phyloP scores from a whole-genome alignment of 2,113 vertebrate species.

The Bambusicola thoracicus region DNA sequence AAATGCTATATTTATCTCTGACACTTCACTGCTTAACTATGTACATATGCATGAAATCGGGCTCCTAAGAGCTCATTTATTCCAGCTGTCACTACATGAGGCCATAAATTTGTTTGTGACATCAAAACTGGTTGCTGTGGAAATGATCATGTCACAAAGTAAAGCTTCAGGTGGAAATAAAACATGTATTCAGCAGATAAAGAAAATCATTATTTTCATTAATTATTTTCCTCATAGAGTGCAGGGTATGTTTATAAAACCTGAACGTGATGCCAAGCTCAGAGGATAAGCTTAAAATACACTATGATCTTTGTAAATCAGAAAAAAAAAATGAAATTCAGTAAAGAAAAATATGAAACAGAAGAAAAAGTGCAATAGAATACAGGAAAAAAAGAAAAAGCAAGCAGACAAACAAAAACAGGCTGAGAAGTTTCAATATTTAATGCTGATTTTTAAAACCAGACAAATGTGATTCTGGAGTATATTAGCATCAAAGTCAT shows the following conservation, averaged over 20 bases:
- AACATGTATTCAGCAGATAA: background rate
- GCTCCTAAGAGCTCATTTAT: slow-evolving; percentile 38
- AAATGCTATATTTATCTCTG: slow-evolving; percentile 35
- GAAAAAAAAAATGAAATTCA: background rate
- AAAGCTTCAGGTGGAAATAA: slow-evolving; percentile 15
- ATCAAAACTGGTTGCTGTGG: slow-evolving; percentile 20
- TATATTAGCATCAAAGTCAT: background rate
- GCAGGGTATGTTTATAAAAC: background rate
- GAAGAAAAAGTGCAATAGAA: background rate
- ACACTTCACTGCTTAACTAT: slow-evolving; percentile 11
- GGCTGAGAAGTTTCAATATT: background rate
- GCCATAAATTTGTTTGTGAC: slow-evolving; percentile 28
- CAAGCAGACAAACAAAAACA: background rate
- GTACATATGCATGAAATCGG: slow-evolving; percentile 41
- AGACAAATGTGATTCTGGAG: background rate
- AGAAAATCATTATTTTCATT: background rate
- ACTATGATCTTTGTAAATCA: background rate
- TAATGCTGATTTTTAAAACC: background rate
- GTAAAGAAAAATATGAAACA: background rate
- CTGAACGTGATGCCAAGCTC: background rate
- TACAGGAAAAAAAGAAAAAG: background rate
- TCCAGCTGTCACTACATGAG: slow-evolving; percentile 12
- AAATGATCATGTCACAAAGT: slow-evolving; percentile 8
- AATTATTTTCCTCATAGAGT: background rate
- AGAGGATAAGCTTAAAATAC: background rate